Base-by-base conservation (phyloP, 1,140 invertebrate species). In the Platyscapa corneri region DNA sequence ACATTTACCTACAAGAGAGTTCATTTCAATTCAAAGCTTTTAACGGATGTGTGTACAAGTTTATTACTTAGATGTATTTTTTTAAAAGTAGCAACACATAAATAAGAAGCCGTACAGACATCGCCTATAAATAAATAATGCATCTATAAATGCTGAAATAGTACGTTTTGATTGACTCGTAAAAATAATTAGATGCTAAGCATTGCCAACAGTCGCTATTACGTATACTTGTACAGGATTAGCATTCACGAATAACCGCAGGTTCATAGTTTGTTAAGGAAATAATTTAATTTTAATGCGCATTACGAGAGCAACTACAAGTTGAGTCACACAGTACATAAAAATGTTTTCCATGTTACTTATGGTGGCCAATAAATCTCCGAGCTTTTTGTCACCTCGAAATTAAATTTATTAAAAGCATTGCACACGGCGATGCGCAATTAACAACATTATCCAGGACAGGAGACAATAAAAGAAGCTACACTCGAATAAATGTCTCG, bases 381-480 rank as follows among this genome's bases (percentile, higher is more conserved):
- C 72, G 72, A 10, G 0, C 34, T 30, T 75, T 16, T 37, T n/a
- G 64, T 67, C 34, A 27, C 49, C 70, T 60, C 37, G 79, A 30
- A 76, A 8, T 42, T 34, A 77, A 70, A 49, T n/a, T 79, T 84
- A 84, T 79, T 84, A 60, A 60, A 79, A 56, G 60, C 49, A n/a
- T 32, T 39, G n/a, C 16, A 30, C 32, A 20, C 3, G 30, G 39
- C 23, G 37, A 75, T 32, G 27, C 23, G 18, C 10, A 56, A 56
- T 20, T 20, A 56, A 60, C 56, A 60, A 60, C 3, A 27, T 27
- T 60, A 60, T 27, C 53, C 53, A 56, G 53, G 2, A 16, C 53
- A 56, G 53, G 2, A 16, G 53, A 56, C 10, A 56, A 56, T 74
- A 82, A 60, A 82, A 83, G 70, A 56, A 65, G 34, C 70, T 7